Evolutionary conservation across 1,140 invertebrate genomes (phyloP), one percentile per base, ranked within the genome.

Genomic region (Drosophila littoralis): DNA sequence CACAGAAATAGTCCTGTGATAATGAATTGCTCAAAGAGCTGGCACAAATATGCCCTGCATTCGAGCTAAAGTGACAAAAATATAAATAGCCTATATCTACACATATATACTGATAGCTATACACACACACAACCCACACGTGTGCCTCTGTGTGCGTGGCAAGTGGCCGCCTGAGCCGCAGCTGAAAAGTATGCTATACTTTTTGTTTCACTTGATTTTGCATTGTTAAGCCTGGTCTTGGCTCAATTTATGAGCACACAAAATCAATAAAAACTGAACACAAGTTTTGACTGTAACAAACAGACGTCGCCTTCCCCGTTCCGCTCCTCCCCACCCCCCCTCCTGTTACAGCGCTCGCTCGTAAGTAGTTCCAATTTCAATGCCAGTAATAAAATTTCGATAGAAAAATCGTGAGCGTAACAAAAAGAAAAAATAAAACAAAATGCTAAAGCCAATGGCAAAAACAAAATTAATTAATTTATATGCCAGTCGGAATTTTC

Each of bases 391-490:
- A 75, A 75, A 75, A 70, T 70, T 75, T 75, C 66, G 58, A 70
- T 75, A 64, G 58, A 74, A 66, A 72, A 67, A 67, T 59, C 46
- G 46, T 59, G 64, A 32, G 40, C 33, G 32, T 32, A 15, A 22
- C 46, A 35, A 35, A 22, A 13, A 15, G 13, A 17, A n/a, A 38
- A 38, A 48, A 50, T n/a, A 61, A 43, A 42, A 45, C 46, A 50
- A 75, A 64, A 63, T 42, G 33, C 57, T 64, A 68, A 64, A 63
- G 42, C 40, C 57, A 63, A 68, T 48, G 64, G 70, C 70, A 81
- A 67, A 85, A 88, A 88, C 79, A 82, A 86, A 88, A 86, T 88
- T 86, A 86, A 86, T 86, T 86, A 86, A 86, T 88, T 88, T 88
- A 88, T 88, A 69, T 88, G 77, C 57, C 59, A 79, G 77, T 43